A percentile compares a stretch with the other conserved stretches of the same genome.
phyloP scores from a whole-genome alignment of 1,140 invertebrate species.

The Sycophila sp. region DNA sequence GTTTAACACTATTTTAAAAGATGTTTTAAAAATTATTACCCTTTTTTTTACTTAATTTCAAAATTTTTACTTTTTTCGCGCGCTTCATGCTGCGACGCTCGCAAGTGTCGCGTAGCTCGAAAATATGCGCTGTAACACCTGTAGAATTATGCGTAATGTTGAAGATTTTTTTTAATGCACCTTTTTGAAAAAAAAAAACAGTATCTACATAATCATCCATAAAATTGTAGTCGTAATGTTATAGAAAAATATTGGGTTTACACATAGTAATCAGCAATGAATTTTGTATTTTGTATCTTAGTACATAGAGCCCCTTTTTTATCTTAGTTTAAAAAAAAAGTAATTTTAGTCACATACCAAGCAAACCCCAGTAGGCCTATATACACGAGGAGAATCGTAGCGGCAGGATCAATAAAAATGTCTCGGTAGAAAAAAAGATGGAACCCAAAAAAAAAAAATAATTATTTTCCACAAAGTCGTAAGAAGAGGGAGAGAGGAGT shows the following conservation, averaged over 20 bases:
- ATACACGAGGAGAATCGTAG: conserved; percentile 44
- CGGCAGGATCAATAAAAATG: conserved; percentile 49
- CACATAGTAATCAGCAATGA: conserved; percentile 18
- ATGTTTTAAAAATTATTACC: background rate
- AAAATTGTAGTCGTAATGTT: conserved; percentile 25
- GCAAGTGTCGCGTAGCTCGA: conserved; percentile 19
- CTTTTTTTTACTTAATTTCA: background rate
- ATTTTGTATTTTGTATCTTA: conserved; percentile 28
- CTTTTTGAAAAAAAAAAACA: background rate
- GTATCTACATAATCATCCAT: too few species aligned
- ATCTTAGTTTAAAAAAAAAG: too few species aligned
- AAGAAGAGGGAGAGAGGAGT: conserved; percentile 42
- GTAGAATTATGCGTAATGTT: conserved; percentile 15
- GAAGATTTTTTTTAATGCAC: conserved; percentile 5
- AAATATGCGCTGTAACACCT: conserved; percentile 25
- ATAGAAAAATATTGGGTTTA: conserved; percentile 10
- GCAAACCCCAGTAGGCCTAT: too few species aligned
- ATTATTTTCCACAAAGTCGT: conserved; percentile 34
- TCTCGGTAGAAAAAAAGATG: background rate
- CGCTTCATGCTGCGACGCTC: conserved; percentile 9
- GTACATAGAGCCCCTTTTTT: too few species aligned
- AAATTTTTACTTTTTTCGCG: background rate
- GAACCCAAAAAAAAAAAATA: too few species aligned
- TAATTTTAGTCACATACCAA: too few species aligned
- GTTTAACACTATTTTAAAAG: background rate